A percentile compares a stretch with the other conserved stretches of the same genome.
These are phyloP conservation scores for Drosophila lutescens DNA, from an alignment of 2,888 invertebrate species.

Conservation along the genomic window DNA sequence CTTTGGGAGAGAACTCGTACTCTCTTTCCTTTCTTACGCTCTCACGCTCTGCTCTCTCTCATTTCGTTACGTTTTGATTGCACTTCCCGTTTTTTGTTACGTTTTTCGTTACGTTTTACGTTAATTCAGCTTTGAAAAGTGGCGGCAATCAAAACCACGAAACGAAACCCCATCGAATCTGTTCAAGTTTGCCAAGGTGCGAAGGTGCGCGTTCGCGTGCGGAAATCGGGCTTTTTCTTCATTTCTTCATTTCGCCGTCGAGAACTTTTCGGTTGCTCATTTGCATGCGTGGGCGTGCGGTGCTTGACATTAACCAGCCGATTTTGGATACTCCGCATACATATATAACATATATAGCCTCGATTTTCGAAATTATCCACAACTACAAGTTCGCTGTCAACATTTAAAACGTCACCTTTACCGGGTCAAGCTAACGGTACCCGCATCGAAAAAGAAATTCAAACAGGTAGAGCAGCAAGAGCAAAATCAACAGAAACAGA, in stretches of 20 bases:
- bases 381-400: slow-evolving; percentile 22
- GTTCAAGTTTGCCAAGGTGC: slow-evolving; percentile 70
- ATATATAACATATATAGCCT: slow-evolving; percentile 20
- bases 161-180: slow-evolving; percentile 35
- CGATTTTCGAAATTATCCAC: slow-evolving; percentile 4
- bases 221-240: slow-evolving; percentile 21
- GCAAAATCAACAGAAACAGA: background rate
- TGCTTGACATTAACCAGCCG: slow-evolving; percentile 18
- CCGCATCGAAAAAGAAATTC: slow-evolving; percentile 67
- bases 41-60: too few species aligned
- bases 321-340: slow-evolving; percentile 11
- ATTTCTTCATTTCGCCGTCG: slow-evolving; percentile 37
- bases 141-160: slow-evolving; percentile 59
- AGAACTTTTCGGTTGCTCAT: slow-evolving; percentile 60
- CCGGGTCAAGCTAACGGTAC: slow-evolving; percentile 74
- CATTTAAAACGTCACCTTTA: slow-evolving; percentile 36
- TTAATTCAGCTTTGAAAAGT: slow-evolving; percentile 50
- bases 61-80: too few species aligned
- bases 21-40: too few species aligned
- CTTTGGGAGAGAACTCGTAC: too few species aligned
- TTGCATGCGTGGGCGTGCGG: slow-evolving; percentile 60
- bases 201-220: slow-evolving; percentile 63
- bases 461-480: slow-evolving; percentile 52
- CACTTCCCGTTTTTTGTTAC: too few species aligned
- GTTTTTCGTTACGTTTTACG: too few species aligned